Percentiles rank a stretch among this genome's conserved stretches.
phyloP scores from a whole-genome alignment of 1,140 invertebrate species.

The Drosophila nigromelanica region DNA sequence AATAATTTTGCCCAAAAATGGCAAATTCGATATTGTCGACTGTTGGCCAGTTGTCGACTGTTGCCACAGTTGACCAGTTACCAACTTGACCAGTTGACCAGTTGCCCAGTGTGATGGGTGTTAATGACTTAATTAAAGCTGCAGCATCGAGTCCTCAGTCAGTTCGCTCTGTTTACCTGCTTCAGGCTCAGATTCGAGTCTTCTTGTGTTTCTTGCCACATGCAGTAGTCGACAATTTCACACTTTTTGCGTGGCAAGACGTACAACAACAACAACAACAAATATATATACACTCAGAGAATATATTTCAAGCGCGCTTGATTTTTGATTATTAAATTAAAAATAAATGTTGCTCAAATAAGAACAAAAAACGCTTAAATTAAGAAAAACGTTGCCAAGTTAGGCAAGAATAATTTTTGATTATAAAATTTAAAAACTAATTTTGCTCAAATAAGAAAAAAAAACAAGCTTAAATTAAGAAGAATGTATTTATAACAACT shows the following conservation, averaged over 20 bases:
- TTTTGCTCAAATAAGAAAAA: no score
- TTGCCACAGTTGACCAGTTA: neutral
- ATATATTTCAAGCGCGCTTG: no score
- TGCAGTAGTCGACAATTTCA: conserved; percentile 77
- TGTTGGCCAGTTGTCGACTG: neutral
- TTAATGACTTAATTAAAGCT: conserved; percentile 83
- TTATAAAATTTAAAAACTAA: no score
- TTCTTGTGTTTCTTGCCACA: neutral
- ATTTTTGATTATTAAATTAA: no score
- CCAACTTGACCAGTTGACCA: neutral
- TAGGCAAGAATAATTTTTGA: no score
- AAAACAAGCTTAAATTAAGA: no score
- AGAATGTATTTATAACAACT: no score
- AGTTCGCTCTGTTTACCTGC: conserved; percentile 25
- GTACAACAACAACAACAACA: conserved; percentile 42
- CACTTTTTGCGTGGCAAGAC: conserved; percentile 74
- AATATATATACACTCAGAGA: no score
- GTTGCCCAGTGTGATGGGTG: conserved; percentile 57
- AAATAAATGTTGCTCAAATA: neutral
- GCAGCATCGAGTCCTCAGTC: conserved; percentile 25
- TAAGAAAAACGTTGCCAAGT: no score
- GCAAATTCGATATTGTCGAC: conserved; percentile 70
- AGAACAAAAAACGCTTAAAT: no score
- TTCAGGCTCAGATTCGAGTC: neutral
- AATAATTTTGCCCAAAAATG: conserved; percentile 76